A percentile compares a stretch with the other conserved stretches of the same genome.
phyloP scores from a whole-genome alignment of 1,140 invertebrate species.

The Harpegnathos saltator region DNA sequence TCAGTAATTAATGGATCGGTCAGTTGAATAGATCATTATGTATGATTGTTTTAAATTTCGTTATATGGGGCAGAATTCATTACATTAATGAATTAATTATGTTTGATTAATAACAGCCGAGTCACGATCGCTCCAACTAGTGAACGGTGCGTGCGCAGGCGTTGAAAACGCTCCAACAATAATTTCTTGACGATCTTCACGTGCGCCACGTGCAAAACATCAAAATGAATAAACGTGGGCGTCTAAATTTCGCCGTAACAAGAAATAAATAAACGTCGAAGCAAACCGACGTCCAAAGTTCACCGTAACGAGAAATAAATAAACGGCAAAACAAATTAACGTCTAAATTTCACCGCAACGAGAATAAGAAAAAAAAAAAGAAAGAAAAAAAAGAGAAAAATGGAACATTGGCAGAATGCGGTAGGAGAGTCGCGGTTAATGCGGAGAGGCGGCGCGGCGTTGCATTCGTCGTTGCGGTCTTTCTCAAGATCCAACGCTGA shows the following conservation, averaged over 20 bases:
- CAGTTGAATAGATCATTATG: background rate
- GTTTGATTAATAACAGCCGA: conserved; percentile 18
- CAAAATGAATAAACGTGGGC: too few relatives aligned
- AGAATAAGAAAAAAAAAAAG: background rate
- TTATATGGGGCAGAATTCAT: conserved; percentile 28
- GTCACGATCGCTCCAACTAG: background rate
- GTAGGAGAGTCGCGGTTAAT: conserved; percentile 10
- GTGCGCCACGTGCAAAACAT: too few relatives aligned
- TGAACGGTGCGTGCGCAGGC: background rate
- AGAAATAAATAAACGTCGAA: too few relatives aligned
- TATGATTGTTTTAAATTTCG: conserved; percentile 18
- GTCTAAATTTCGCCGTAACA: background rate
- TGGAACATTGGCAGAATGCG: too few relatives aligned
- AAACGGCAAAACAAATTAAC: too few relatives aligned
- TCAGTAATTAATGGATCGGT: conserved; percentile 21
- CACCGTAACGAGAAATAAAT: too few relatives aligned
- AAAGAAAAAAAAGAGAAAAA: too few relatives aligned
- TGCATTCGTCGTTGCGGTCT: background rate
- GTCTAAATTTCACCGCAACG: too few relatives aligned
- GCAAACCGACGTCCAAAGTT: too few relatives aligned
- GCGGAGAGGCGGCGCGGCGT: too few relatives aligned
- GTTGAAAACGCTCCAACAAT: conserved; percentile 1
- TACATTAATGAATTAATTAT: conserved; percentile 19
- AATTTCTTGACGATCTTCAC: background rate
- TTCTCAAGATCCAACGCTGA: background rate